phyloP scores from a whole-genome alignment of 64 coral and sea anemone genomes.

The Pocillopora verrucosa region DNA sequence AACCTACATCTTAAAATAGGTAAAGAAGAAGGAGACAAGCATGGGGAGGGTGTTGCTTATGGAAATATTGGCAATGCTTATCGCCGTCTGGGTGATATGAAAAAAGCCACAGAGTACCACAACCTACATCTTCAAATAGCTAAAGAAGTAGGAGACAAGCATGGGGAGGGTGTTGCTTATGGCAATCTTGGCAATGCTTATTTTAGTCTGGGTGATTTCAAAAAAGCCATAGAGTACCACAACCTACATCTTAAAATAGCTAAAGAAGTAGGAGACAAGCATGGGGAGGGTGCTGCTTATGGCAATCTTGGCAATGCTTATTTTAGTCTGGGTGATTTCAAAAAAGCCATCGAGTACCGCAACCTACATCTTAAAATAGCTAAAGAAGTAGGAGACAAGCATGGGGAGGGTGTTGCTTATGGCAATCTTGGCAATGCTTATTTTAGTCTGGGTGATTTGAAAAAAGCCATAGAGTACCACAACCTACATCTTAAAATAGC shows the following conservation, averaged over 20 bases:
- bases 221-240: not conserved
- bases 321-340: not conserved
- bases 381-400: too few species aligned
- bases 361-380: too few species aligned
- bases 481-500: too few species aligned
- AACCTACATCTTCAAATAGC: not conserved
- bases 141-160: conserved; percentile 3
- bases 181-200: not conserved
- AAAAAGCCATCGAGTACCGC: too few species aligned
- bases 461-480: too few species aligned
- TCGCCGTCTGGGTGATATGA: not conserved
- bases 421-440: too few species aligned
- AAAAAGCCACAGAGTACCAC: conserved; percentile 12
- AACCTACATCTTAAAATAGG: not conserved
- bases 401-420: too few species aligned
- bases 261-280: not conserved
- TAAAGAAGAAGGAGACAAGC: not conserved
- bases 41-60: not conserved
- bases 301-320: not conserved
- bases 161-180: not conserved
- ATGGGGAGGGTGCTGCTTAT: not conserved
- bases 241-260: not conserved
- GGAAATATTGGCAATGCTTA: conserved; percentile 26
- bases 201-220: not conserved
- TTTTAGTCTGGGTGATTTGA: too few species aligned